Base-by-base conservation (phyloP, 2,797 vertebrate species). In the Mallotus villosus region DNA sequence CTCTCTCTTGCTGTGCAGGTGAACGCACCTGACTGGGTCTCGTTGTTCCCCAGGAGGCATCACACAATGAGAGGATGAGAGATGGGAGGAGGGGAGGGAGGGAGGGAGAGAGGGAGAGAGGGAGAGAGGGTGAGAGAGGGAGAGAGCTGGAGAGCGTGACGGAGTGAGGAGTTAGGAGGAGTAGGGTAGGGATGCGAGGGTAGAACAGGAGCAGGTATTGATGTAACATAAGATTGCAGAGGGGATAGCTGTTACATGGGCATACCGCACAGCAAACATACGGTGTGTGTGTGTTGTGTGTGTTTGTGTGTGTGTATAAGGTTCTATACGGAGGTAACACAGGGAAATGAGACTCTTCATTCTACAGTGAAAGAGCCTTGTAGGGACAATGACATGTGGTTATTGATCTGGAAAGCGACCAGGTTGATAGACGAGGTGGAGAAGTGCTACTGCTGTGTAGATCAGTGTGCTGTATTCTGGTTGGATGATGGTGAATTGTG, bases 331-430 rank as follows among this genome's bases (percentile, higher is more conserved):
- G 6, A 34, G 32, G 32, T 34, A 34, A 6, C 6, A 34, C 32
- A 34, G 32, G 32, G 62, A 22, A 34, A n/a, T 1, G 62, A 34
- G 29, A n/a, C 63, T 24, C 0, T 34, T 5, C 32, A 34, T 34
- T 19, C 29, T 37, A 1, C 22, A 63, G 61, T 24, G 32, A 22
- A 2, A 67, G 66, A 5, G 46, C 16, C 4, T 11, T 2, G 64
- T 2, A 17, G 34, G 63, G 76, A 73, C 78, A 80, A 59, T 73
- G 80, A 75, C 69, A 66, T 2, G 85, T 75, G 80, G 71, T 69
- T 83, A 89, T 90, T 75, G 86, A 89, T 86, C 84, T 49, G 53
- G 80, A 74, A 78, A 70, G 84, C 84, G 81, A 82, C 68, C 58
- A 19, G 57, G 19, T 2, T 85, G 81, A 82, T 79, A 75, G 34